Evolutionary conservation across 64 coral and sea anemone genomes (phyloP).

Genomic region (Montipora cactus): DNA sequence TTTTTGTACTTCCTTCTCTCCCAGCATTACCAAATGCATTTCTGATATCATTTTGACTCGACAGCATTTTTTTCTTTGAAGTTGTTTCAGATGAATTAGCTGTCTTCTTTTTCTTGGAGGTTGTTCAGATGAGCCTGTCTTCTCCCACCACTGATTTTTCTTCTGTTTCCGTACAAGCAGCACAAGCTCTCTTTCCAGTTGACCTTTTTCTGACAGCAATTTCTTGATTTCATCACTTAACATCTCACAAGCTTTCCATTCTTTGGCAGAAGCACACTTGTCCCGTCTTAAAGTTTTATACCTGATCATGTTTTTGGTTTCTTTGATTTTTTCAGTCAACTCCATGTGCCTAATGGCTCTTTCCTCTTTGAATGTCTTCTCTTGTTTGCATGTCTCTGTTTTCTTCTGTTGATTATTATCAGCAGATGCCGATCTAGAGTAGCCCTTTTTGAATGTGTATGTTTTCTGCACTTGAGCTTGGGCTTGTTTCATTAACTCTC

Average conservation of each 20-base stretch:
- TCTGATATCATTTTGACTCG: slow-evolving; percentile 3
- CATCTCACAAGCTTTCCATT: background rate
- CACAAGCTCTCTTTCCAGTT: background rate
- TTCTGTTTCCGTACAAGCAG: background rate
- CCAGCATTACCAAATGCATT: slow-evolving; percentile 7
- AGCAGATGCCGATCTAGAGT: slow-evolving; percentile 25
- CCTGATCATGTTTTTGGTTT: slow-evolving; percentile 7
- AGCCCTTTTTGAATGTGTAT: slow-evolving; percentile 22
- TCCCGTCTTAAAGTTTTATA: background rate
- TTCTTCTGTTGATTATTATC: slow-evolving; percentile 16
- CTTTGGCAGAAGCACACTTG: slow-evolving; percentile 6
- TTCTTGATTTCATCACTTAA: background rate
- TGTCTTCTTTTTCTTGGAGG: background rate
- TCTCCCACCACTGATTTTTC: background rate
- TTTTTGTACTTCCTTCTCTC: background rate
- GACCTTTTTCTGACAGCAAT: slow-evolving; percentile 2
- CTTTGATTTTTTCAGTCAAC: slow-evolving; percentile 15
- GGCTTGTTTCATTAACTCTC: slow-evolving; percentile 8
- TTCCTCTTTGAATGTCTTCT: slow-evolving; percentile 34
- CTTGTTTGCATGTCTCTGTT: slow-evolving; percentile 16
- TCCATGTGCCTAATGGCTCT: slow-evolving; percentile 24
- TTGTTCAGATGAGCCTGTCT: slow-evolving; percentile 6
- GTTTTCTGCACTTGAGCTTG: background rate
- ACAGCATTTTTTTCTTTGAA: background rate
- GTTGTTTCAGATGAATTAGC: background rate